phyloP scores from a whole-genome alignment of 2,797 vertebrate species.

The Champsocephalus gunnari region DNA sequence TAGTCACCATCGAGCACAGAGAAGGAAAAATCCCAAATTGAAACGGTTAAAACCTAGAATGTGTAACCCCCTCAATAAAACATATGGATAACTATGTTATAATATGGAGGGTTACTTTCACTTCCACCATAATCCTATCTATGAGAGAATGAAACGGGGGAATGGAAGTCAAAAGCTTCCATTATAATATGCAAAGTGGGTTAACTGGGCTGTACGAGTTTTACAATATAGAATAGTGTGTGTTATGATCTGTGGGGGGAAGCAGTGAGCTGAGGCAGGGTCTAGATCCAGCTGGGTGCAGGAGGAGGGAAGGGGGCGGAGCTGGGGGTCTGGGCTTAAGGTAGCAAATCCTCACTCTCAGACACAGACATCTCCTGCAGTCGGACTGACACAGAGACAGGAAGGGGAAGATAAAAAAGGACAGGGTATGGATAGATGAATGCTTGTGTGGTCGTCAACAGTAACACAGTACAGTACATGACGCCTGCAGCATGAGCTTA shows the following conservation, averaged over 20 bases:
- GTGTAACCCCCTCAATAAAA: constrained; percentile 1
- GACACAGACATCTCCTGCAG: constrained; percentile 61
- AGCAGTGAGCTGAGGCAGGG: constrained; percentile 58
- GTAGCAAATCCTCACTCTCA: constrained; percentile 63
- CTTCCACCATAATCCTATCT: constrained; percentile 14
- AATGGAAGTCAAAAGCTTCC: constrained; percentile 13
- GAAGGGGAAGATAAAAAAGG: constrained; percentile 46
- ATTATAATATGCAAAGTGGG: constrained; percentile 21
- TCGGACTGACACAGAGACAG: constrained; percentile 62
- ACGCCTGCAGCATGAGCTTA: constrained; percentile 35
- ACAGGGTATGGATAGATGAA: constrained; percentile 48
- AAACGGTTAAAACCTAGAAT: background rate
- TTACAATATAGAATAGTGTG: constrained; percentile 6
- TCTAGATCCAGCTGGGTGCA: constrained; percentile 37
- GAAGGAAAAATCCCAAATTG: background rate
- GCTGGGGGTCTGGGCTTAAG: constrained; percentile 50
- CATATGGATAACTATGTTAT: constrained; percentile 1
- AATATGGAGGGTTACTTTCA: constrained; percentile 13
- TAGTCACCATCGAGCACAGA: background rate
- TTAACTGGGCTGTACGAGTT: constrained; percentile 4
- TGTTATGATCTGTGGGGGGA: constrained; percentile 54
- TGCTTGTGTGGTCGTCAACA: constrained; percentile 59
- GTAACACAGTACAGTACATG: constrained; percentile 30
- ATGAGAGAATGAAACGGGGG: background rate
- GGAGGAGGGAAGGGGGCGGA: constrained; percentile 28